Conservation (phyloP, 2,113 vertebrate species). For the Uria lomvia region DNA sequence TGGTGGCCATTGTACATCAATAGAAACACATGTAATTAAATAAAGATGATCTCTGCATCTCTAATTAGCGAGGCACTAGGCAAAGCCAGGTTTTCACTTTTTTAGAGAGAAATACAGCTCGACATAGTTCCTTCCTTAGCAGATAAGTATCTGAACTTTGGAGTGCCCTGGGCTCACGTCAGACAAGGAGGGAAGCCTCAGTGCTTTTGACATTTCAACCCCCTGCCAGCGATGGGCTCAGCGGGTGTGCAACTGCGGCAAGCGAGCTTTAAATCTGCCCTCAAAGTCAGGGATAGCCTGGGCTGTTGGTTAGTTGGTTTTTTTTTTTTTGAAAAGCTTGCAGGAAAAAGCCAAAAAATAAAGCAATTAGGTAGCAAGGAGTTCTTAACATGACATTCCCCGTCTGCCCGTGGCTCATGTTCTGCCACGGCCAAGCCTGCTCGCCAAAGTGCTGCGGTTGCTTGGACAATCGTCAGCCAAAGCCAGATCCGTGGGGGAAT, state of each 20-base stretch:
- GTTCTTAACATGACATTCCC: rapidly evolving
- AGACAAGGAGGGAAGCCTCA: not conserved
- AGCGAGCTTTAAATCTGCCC: not conserved
- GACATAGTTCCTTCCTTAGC: not conserved
- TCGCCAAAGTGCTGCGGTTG: not conserved
- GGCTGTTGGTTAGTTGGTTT: not conserved
- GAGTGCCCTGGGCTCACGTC: not conserved
- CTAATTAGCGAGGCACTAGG: not conserved
- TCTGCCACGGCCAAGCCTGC: not conserved
- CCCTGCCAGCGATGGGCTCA: not conserved
- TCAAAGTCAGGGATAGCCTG: not conserved
- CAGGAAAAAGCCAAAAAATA: not conserved
- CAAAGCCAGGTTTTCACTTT: not conserved
- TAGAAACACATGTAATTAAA: conserved; percentile 23
- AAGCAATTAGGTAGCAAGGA: not conserved
- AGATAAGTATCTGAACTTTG: not conserved
- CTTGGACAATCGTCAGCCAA: not conserved
- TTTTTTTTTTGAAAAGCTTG: not conserved
- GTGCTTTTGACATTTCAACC: not conserved
- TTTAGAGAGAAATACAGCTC: not conserved
- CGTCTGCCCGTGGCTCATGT: rapidly evolving
- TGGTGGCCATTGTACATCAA: not conserved
- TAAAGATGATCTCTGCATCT: conserved; percentile 29
- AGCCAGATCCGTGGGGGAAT: not conserved
- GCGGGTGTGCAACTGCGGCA: not conserved